Conservation (phyloP, 2,888 invertebrate genomes). For the Gnatocerus cornutus region DNA sequence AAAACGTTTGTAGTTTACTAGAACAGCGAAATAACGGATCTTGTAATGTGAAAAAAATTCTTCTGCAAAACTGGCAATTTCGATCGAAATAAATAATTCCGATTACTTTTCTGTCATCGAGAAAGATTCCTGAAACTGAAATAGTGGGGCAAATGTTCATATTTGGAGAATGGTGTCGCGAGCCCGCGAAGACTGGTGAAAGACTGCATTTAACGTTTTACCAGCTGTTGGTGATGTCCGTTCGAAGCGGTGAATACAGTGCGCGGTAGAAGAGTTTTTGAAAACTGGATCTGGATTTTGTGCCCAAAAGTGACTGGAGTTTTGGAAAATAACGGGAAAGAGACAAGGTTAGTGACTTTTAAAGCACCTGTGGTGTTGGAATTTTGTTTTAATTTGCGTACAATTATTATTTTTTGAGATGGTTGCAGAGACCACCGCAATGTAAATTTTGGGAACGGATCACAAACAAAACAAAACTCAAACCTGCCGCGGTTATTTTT, state of each 20-base stretch:
- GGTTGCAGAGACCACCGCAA: too few species aligned
- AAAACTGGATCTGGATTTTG: constrained; percentile 10
- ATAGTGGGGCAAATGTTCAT: constrained; percentile 49
- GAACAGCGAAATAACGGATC: constrained; percentile 20
- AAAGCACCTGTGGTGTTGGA: not conserved
- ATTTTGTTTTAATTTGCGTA: not conserved
- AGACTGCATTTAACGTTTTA: constrained; percentile 43
- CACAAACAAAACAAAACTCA: not conserved
- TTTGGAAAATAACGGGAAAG: constrained; percentile 3
- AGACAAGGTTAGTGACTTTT: not conserved
- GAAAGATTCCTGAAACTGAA: constrained; percentile 24
- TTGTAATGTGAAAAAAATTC: not conserved
- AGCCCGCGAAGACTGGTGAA: constrained; percentile 47
- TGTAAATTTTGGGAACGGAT: not conserved
- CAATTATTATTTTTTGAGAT: not conserved
- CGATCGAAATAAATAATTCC: constrained; percentile 10
- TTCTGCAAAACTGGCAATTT: constrained; percentile 1
- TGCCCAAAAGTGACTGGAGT: not conserved
- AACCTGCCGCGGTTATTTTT: constrained; percentile 29
- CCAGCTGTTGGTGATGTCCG: constrained; percentile 46
- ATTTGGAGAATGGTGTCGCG: constrained; percentile 51
- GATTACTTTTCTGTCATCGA: not conserved
- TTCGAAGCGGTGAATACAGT: constrained; percentile 17
- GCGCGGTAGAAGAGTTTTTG: constrained; percentile 12
- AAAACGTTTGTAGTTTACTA: constrained; percentile 26